Base-by-base conservation (phyloP, 2,888 invertebrate species). In the Chymomyza caudatula region DNA sequence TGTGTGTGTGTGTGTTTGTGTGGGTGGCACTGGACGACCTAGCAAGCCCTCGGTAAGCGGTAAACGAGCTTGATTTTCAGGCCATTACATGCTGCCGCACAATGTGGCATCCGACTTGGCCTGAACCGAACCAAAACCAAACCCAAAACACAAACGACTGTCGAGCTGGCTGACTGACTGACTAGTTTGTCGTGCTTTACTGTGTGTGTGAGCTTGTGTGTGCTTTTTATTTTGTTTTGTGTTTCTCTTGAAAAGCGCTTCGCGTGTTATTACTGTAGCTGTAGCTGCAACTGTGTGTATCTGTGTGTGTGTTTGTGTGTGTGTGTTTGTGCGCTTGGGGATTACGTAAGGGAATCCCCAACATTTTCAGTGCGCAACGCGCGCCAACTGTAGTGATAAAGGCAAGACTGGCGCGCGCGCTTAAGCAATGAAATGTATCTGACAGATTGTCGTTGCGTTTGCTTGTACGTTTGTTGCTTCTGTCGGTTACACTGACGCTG, bases 281-380 rank as follows among this genome's bases (percentile, higher is more conserved):
- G 53, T 62, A 42, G 44, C 64, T 51, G 44, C 55, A 55, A 47
- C 19, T 53, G 51, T 53, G 51, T 53, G 37, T 42, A 4, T 65
- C 43, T 69, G 37, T 54, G 58, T 65, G 60, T 47, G 54, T 62
- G 47, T 64, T 58, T 56, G 49, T 67, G 68, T 67, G 54, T 60
- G 55, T 70, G 49, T 76, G 65, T 73, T 68, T 77, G 78, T 67
- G 78, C 72, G 84, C 76, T 79, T 76, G 81, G 77, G 78, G 77
- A 87, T 88, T 88, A 87, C 88, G 87, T 88, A 88, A 88, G 88
- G 88, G 88, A 88, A 88, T 88, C 88, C 88, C 88, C 88, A 88
- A 79, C 86, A 86, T 86, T 81, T 82, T 76, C 65, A 43, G 64
- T 59, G 56, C 55, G 76, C 77, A 71, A 74, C 77, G 72, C 78